Base-by-base conservation (phyloP, 2,797 vertebrate species). In the Pseudochromis fuscus region DNA sequence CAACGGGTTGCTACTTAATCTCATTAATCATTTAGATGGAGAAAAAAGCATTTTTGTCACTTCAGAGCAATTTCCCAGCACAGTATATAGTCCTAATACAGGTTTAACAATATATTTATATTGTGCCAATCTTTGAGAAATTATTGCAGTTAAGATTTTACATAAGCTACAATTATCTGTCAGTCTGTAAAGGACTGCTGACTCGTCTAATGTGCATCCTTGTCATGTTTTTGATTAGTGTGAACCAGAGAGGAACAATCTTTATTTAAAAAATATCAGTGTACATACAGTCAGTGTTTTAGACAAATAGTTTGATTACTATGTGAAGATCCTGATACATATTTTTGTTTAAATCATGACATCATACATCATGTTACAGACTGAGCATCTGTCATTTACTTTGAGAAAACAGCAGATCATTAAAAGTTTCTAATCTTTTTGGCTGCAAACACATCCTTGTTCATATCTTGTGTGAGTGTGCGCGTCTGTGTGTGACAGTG, bases 1-100 rank as follows among this genome's bases (percentile, higher is more conserved):
- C 18, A 7, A 7, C 16, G 18, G 38, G 16, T 42, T 40, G 52
- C 30, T 49, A 37, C 52, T 76, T 49, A 48, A 48, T 24, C 30
- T 37, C 46, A 66, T 72, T 59, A 72, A 79, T 80, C 45, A 64
- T 80, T 72, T 44, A 58, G 13, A 61, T 49, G 6, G 16, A 56
- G 30, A 31, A 49, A 57, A 62, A 42, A n/a, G 18, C 7, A 3
- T 42, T 42, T 19, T 40, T 40, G 49, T 64, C 37, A n/a, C 38
- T 70, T 18, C 9, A 12, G 25, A 56, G 64, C n/a, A 46, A 56
- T 71, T 61, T 74, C 31, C 12, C 30, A 42, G 44, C 64, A 56
- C 23, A 42, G n/a, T 7, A 42, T 4, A 48, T 21, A 67, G 21
- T 25, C 67, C 11, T 4, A 48, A 67, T 42, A 46, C 56, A 50